These are phyloP conservation scores for Oryctolagus cuniculus DNA, from an alignment of 2,113 vertebrate genomes.

Conservation along the genomic window DNA sequence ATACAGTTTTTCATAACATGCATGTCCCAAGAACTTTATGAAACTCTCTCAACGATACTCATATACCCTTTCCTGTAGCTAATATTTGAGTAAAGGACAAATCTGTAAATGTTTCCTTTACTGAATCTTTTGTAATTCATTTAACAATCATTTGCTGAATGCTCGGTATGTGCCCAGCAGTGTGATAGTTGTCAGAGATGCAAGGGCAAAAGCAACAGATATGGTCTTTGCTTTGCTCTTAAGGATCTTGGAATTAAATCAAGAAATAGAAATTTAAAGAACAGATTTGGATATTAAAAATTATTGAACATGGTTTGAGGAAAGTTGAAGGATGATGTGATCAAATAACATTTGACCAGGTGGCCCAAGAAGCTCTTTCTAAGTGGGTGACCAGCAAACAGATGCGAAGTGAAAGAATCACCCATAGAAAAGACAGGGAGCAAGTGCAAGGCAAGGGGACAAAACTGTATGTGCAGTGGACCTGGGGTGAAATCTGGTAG, in stretches of 20 bases:
- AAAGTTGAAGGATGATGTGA: not conserved
- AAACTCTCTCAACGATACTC: too few species aligned
- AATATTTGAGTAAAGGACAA: not conserved
- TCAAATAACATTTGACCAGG: not conserved
- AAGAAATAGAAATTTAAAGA: not conserved
- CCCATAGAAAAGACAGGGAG: not conserved
- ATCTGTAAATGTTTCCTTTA: not conserved
- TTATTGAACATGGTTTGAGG: not conserved
- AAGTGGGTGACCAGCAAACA: not conserved
- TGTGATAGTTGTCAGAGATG: not conserved
- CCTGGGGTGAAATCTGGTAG: not conserved
- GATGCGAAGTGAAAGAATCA: not conserved
- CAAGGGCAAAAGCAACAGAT: not conserved
- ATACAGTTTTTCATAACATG: too few species aligned
- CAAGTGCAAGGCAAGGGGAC: not conserved
- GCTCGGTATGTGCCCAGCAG: not conserved
- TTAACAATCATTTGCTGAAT: not conserved
- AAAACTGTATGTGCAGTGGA: not conserved
- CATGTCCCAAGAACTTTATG: too few species aligned
- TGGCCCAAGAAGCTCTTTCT: not conserved
- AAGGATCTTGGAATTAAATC: not conserved
- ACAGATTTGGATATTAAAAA: not conserved
- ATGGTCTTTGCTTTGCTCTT: not conserved
- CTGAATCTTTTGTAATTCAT: not conserved
- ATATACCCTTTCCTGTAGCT: not conserved